A percentile compares a stretch with the other conserved stretches of the same genome.
Conservation (phyloP, 2,888 invertebrate species). For the Campopleginae sp. region DNA sequence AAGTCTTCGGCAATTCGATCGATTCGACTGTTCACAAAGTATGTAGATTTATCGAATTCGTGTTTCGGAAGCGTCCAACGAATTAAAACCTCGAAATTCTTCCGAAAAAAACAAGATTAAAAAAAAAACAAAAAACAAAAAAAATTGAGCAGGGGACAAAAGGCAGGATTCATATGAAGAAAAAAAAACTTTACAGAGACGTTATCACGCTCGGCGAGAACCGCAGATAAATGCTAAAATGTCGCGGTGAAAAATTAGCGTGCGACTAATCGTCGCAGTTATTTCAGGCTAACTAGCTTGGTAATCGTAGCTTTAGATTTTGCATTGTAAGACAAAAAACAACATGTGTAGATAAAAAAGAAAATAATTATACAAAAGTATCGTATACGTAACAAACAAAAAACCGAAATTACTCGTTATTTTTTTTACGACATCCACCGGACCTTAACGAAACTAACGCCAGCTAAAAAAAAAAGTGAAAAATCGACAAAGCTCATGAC, state of each 20-base stretch:
- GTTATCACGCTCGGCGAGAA: not conserved
- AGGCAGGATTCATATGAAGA: not conserved
- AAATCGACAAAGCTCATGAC: not conserved
- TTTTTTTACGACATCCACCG: conserved; percentile 3
- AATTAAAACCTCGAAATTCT: not conserved
- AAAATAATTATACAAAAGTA: conserved; percentile 44
- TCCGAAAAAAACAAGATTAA: not conserved
- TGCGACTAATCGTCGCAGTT: conserved; percentile 36
- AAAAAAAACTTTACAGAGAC: not conserved
- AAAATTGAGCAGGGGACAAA: not conserved
- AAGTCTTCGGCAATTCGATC: not conserved
- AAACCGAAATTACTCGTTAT: conserved; percentile 17
- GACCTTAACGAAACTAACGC: conserved; percentile 6
- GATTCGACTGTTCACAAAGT: not conserved
- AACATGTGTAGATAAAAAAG: conserved; percentile 56
- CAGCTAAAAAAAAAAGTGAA: not conserved
- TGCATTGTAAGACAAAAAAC: conserved; percentile 66
- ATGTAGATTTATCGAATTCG: not conserved
- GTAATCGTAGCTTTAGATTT: conserved; percentile 67
- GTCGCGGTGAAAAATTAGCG: conserved; percentile 14
- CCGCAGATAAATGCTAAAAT: conserved; percentile 15
- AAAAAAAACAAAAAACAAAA: not conserved
- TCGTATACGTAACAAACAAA: not conserved
- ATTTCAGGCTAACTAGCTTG: conserved; percentile 52
- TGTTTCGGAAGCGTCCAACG: not conserved